Base-by-base conservation (phyloP, 2,797 vertebrate species). In the Tympanoctomys barrerae region DNA sequence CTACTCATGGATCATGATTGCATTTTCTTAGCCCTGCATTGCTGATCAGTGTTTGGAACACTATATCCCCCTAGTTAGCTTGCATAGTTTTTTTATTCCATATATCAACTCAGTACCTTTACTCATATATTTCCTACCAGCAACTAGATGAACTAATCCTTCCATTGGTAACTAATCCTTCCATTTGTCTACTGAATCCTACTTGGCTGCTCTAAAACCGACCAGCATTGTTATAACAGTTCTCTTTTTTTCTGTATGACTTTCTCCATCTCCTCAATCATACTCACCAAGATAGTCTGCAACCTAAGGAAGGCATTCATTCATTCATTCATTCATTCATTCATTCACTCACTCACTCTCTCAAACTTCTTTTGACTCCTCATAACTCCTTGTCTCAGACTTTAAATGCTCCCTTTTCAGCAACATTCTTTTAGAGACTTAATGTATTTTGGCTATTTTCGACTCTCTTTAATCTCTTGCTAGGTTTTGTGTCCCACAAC, bases 391-490 rank as follows among this genome's bases (percentile, higher is more conserved):
- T 5, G 31, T 28, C 49, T 39, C 75, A 82, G 0, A 70, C 77
- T 90, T 94, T 90, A n/a, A 92, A 59, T 87, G 36, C 18, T 80
- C 12, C 13, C 73, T 80, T 92, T 68, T 61, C 9, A 75, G 24
- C 22, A 87, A 16, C 70, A 80, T 33, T 62, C 59, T 57, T 70
- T 36, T 54, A 46, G 54, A 14, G n/a, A n/a, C 13, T 57, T 14
- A 11, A 49, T 49, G 49, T 92, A 13, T 88, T 83, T 96, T 49
- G n/a, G 3, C 18, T 68, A 16, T 75, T 33, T 90, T 46, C 18
- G 90, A 1, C 80, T 54, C 33, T 71, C 36, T 64, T 8, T 5
- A 79, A 54, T 57, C 31, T 88, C 24, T 31, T 85, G 14, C 66
- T 31, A 85, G 59, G 33, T 52, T 80, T 0, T 90, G 28, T 59